A percentile compares a stretch with the other conserved stretches of the same genome.
phyloP scores from a whole-genome alignment of 2,113 vertebrate genomes.

The Ochotona curzoniae region DNA sequence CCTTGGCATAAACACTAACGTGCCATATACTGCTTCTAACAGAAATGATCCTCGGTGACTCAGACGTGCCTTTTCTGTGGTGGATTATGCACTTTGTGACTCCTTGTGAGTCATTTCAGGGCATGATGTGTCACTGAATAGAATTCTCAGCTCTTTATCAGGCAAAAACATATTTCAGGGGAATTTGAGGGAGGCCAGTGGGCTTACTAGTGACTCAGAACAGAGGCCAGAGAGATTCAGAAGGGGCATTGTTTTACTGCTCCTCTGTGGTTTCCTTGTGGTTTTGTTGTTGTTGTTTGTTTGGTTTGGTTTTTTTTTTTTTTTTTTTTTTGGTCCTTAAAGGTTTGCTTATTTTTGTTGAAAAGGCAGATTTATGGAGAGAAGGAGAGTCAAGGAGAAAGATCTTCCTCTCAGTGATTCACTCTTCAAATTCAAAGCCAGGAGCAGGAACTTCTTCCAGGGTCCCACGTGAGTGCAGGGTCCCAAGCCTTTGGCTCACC shows the following conservation, averaged over 20 bases:
- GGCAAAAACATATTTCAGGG: conserved; percentile 45
- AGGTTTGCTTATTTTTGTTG: too few species aligned
- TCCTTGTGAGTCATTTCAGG: conserved; percentile 75
- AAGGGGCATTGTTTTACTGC: not conserved
- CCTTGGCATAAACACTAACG: conserved; percentile 44
- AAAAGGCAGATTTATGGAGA: too few species aligned
- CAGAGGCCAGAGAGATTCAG: not conserved
- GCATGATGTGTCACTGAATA: conserved; percentile 53
- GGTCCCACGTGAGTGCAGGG: too few species aligned
- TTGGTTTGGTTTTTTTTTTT: too few species aligned
- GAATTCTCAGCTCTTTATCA: conserved; percentile 63
- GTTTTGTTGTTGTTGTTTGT: too few species aligned
- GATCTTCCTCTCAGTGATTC: too few species aligned
- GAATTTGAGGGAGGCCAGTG: not conserved
- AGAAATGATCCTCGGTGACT: conserved; percentile 30
- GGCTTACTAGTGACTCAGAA: conserved; percentile 26
- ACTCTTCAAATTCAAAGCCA: too few species aligned
- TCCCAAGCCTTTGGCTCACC: too few species aligned
- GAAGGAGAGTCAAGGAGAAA: too few species aligned
- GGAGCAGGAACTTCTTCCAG: too few species aligned
- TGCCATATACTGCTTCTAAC: not conserved
- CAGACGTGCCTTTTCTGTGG: conserved; percentile 22
- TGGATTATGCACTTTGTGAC: conserved; percentile 19
- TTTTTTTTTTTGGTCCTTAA: too few species aligned
- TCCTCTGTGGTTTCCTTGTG: not conserved